Conservation (phyloP, 2,113 vertebrate genomes). For the Chaetodon trifascialis region DNA sequence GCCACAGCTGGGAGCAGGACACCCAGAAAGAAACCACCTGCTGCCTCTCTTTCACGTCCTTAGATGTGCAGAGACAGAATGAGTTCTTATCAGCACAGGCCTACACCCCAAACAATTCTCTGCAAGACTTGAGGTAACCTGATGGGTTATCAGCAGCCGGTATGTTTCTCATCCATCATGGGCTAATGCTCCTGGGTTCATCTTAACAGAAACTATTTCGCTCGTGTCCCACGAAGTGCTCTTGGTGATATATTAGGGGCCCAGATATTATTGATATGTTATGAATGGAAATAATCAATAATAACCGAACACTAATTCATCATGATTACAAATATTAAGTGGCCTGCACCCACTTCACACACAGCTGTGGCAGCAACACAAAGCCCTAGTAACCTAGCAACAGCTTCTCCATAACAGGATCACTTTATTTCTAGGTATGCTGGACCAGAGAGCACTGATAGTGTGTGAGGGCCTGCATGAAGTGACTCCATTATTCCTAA, state of each 20-base stretch:
- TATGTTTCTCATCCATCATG: conserved; percentile 64
- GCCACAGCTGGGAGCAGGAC: conserved; percentile 52
- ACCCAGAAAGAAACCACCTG: conserved; percentile 66
- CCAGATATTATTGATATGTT: conserved; percentile 65
- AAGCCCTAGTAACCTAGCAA: conserved; percentile 82
- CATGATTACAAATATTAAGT: conserved; percentile 79
- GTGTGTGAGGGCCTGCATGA: conserved; percentile 56
- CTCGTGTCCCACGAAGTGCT: conserved; percentile 28
- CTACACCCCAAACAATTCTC: conserved; percentile 37
- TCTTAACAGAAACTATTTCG: conserved; percentile 35
- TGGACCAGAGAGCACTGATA: conserved; percentile 63
- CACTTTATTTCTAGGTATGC: conserved; percentile 79
- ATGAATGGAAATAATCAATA: conserved; percentile 77
- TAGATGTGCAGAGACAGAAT: conserved; percentile 31
- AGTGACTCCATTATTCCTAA: conserved; percentile 39
- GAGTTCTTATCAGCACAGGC: conserved; percentile 58
- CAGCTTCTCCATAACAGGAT: conserved; percentile 82
- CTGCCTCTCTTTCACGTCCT: conserved; percentile 31
- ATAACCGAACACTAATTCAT: conserved; percentile 67
- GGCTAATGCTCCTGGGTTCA: conserved; percentile 33
- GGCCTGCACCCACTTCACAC: conserved; percentile 66
- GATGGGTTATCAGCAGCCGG: conserved; percentile 51
- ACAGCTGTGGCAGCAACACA: conserved; percentile 79
- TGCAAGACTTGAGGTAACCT: conserved; percentile 41
- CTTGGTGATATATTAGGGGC: conserved; percentile 42